These are phyloP conservation scores for Protomyctophum bolini DNA, from an alignment of 2,113 vertebrate species.

Conservation along the genomic window DNA sequence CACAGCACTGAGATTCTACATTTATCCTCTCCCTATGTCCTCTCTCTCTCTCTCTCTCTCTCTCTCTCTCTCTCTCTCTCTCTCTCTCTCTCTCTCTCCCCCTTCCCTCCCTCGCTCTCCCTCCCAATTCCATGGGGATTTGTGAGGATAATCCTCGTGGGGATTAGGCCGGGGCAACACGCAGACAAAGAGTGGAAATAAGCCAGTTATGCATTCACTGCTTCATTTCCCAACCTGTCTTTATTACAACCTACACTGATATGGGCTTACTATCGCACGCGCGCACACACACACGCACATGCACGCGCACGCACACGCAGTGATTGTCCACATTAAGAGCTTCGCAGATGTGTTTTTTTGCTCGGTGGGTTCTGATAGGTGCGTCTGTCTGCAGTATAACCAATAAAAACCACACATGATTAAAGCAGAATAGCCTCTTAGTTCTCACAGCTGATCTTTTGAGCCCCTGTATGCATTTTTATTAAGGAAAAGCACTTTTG, in stretches of 20 bases:
- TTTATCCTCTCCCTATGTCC: constrained; percentile 27
- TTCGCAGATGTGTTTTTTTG: constrained; percentile 69
- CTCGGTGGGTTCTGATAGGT: constrained; percentile 71
- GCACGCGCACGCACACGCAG: constrained; percentile 44
- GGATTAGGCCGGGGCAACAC: constrained; percentile 80
- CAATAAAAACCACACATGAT: constrained; percentile 80
- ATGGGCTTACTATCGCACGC: constrained; percentile 67
- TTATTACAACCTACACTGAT: constrained; percentile 79
- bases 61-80: constrained; percentile 40
- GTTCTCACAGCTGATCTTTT: constrained; percentile 77
- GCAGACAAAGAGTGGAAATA: constrained; percentile 80
- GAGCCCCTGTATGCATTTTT: constrained; percentile 78
- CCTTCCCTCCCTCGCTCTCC: constrained; percentile 34
- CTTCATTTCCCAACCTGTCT: constrained; percentile 80
- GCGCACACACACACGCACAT: constrained; percentile 36
- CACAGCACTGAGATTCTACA: constrained; percentile 60
- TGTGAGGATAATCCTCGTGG: constrained; percentile 78
- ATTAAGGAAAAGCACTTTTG: constrained; percentile 76
- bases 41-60: constrained; percentile 26
- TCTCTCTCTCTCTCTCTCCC: not conserved
- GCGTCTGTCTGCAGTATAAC: constrained; percentile 73
- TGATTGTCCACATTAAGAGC: constrained; percentile 78
- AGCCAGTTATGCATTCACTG: constrained; percentile 80
- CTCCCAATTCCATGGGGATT: constrained; percentile 78
- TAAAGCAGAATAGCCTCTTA: constrained; percentile 77